phyloP scores from a whole-genome alignment of 2,797 vertebrate species.

The Thripadectes ignobilis region DNA sequence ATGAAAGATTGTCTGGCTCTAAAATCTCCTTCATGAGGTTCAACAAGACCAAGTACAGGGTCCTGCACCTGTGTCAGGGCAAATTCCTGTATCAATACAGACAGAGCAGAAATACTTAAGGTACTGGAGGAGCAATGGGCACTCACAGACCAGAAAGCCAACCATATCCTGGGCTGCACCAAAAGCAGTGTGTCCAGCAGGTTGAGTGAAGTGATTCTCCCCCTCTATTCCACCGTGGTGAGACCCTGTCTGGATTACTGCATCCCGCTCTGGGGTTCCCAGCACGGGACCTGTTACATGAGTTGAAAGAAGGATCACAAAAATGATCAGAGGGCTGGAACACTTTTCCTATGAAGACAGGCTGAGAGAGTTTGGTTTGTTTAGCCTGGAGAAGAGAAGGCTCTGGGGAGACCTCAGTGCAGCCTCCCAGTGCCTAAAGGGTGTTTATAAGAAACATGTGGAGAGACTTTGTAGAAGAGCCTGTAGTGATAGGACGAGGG shows the following conservation, averaged over 20 bases:
- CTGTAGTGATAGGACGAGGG: background rate
- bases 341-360: background rate
- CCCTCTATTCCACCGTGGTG: background rate
- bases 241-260: background rate
- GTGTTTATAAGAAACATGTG: background rate
- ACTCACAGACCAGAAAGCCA: background rate
- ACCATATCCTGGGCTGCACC: background rate
- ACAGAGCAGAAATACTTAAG: background rate
- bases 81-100: background rate
- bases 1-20: background rate
- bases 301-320: background rate
- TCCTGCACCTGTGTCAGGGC: too few relatives aligned
- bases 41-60: background rate
- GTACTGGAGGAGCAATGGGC: background rate
- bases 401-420: background rate
- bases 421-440: background rate
- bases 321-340: background rate
- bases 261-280: background rate
- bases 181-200: background rate
- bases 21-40: background rate
- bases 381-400: background rate
- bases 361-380: background rate
- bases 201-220: background rate
- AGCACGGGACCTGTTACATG: background rate
- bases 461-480: background rate